phyloP scores from a whole-genome alignment of 2,888 invertebrate genomes.

The Metopia argyrocephala region DNA sequence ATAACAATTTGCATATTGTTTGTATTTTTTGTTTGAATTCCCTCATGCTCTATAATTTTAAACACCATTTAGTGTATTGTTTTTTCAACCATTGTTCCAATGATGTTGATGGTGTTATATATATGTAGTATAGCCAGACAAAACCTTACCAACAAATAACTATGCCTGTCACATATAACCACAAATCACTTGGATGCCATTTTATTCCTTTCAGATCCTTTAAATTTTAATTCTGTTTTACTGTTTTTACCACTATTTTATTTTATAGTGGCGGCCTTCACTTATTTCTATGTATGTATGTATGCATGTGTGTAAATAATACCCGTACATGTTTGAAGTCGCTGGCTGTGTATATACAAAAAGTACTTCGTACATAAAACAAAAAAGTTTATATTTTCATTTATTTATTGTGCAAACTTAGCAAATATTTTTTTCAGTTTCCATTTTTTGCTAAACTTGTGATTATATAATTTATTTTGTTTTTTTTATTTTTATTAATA shows the following conservation, averaged over 20 bases:
- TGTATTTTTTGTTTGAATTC: conserved; percentile 14
- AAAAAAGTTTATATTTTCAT: neutral
- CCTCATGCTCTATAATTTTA: neutral
- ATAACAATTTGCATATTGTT: conserved; percentile 38
- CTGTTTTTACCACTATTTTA: neutral
- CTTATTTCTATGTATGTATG: neutral
- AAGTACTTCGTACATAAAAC: neutral
- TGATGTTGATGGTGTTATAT: no score
- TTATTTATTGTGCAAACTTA: neutral
- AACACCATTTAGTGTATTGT: conserved; percentile 4
- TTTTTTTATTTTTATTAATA: neutral
- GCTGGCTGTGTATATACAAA: no score
- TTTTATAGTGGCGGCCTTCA: conserved; percentile 1
- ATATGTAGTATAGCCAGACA: neutral
- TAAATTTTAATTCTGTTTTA: neutral
- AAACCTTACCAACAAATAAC: neutral
- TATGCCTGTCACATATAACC: neutral
- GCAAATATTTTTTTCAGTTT: neutral
- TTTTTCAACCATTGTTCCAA: conserved; percentile 29
- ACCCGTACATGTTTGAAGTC: neutral
- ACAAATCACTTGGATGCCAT: conserved; percentile 39
- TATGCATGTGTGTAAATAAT: neutral
- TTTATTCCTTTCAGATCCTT: conserved; percentile 5
- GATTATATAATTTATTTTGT: neutral
- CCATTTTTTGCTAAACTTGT: neutral